These are phyloP conservation scores for Euschistus heros DNA, from an alignment of 1,140 invertebrate species.

Conservation along the genomic window DNA sequence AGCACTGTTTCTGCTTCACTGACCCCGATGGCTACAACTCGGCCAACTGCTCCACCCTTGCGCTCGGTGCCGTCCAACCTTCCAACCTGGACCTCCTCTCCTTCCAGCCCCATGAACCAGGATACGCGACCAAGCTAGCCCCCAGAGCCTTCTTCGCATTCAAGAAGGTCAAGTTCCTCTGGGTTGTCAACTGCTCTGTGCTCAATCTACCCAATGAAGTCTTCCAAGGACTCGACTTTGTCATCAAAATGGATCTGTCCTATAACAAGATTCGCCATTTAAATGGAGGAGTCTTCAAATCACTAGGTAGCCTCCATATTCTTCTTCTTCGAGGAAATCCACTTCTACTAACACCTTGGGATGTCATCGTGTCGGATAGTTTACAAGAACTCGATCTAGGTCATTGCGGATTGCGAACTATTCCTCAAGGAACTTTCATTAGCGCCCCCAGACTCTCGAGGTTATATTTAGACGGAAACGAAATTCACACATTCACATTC, in stretches of 20 bases:
- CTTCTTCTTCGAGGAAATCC: slow-evolving; percentile 29
- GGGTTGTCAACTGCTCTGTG: slow-evolving; percentile 57
- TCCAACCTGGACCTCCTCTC: slow-evolving; percentile 18
- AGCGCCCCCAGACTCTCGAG: slow-evolving; percentile 24
- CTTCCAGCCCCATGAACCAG: slow-evolving; percentile 1
- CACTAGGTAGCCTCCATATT: slow-evolving; percentile 21
- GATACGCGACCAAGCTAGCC: slow-evolving; percentile 13
- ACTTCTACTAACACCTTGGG: slow-evolving; percentile 20
- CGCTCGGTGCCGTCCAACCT: neutral
- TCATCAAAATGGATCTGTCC: slow-evolving; percentile 77
- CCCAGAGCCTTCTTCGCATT: slow-evolving; percentile 26
- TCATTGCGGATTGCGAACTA: slow-evolving; percentile 25
- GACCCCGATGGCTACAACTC: slow-evolving; percentile 19
- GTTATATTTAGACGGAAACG: slow-evolving; percentile 28
- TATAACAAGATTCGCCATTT: slow-evolving; percentile 59
- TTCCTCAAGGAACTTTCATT: slow-evolving; percentile 26
- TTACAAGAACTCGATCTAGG: slow-evolving; percentile 28
- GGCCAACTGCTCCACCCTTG: slow-evolving; percentile 23
- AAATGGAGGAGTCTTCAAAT: slow-evolving; percentile 37
- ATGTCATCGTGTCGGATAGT: slow-evolving; percentile 28
- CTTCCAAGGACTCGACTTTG: slow-evolving; percentile 59
- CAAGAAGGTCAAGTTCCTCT: slow-evolving; percentile 26
- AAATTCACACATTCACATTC: slow-evolving; percentile 25
- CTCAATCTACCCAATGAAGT: slow-evolving; percentile 55
- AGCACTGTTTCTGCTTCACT: slow-evolving; percentile 23